Conservation (phyloP, 2,113 vertebrate genomes). For the Suricata suricatta region DNA sequence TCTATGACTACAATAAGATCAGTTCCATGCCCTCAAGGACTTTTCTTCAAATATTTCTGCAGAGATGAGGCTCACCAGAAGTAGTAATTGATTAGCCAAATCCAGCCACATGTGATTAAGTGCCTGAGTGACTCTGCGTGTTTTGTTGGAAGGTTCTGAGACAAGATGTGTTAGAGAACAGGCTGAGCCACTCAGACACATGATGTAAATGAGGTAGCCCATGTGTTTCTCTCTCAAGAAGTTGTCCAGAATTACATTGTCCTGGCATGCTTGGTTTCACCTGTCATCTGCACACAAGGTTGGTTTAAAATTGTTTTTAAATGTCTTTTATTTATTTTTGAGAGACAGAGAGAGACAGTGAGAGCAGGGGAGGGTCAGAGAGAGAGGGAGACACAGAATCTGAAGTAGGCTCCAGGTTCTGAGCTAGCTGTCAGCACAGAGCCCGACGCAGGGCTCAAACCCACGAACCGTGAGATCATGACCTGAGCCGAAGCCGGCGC, state of each 20-base stretch:
- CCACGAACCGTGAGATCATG: too few relatives aligned
- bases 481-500: too few relatives aligned
- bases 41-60: neutral
- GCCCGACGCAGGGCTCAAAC: too few relatives aligned
- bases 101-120: neutral
- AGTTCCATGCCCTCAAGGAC: neutral
- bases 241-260: neutral
- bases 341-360: too few relatives aligned
- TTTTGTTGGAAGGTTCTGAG: neutral
- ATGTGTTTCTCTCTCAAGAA: neutral
- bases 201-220: neutral
- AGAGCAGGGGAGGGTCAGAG: too few relatives aligned
- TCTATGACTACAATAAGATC: neutral
- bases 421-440: too few relatives aligned
- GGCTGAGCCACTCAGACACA: neutral
- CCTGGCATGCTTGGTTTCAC: neutral
- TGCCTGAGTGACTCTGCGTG: accelerated
- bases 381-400: too few relatives aligned
- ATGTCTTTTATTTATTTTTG: too few relatives aligned
- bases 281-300: neutral
- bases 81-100: neutral
- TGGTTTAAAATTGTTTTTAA: neutral
- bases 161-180: neutral
- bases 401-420: too few relatives aligned
- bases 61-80: neutral